These are phyloP conservation scores for Coremacera marginata DNA, from an alignment of 2,888 invertebrate genomes.

Conservation along the genomic window DNA sequence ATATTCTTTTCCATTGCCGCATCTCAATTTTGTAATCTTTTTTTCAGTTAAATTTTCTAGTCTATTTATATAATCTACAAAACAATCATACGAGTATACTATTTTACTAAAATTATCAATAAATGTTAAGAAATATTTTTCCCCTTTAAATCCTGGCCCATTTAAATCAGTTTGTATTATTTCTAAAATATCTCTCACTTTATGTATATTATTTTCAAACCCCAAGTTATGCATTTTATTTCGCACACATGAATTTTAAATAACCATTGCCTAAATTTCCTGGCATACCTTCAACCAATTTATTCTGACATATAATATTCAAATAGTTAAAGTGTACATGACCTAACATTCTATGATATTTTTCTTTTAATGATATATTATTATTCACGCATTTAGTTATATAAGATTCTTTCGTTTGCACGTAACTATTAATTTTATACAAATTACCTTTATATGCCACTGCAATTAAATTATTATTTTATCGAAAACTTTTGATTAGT, in stretches of 20 bases:
- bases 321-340: conserved; percentile 46
- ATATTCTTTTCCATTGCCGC: conserved; percentile 47
- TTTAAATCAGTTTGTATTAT: conserved; percentile 5
- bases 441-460: conserved; percentile 25
- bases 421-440: conserved; percentile 33
- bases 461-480: conserved; percentile 29
- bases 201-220: conserved; percentile 43
- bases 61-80: conserved; percentile 46
- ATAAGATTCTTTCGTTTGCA: conserved; percentile 18
- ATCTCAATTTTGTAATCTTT: conserved; percentile 44
- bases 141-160: conserved; percentile 43
- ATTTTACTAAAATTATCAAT: conserved; percentile 49
- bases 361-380: conserved; percentile 44
- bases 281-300: conserved; percentile 38
- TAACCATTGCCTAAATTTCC: conserved; percentile 33
- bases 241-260: conserved; percentile 41
- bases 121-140: conserved; percentile 49
- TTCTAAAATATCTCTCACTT: conserved; percentile 26
- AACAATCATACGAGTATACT: conserved; percentile 45
- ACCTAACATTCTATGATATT: conserved; percentile 40
- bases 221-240: conserved; percentile 45
- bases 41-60: conserved; percentile 47
- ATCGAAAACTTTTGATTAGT: conserved; percentile 25
- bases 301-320: conserved; percentile 36
- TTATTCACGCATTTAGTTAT: conserved; percentile 4